Conservation (phyloP, 30 jellyfish, hydroid and myxozoan genomes). For the Chironex yamaguchii region DNA sequence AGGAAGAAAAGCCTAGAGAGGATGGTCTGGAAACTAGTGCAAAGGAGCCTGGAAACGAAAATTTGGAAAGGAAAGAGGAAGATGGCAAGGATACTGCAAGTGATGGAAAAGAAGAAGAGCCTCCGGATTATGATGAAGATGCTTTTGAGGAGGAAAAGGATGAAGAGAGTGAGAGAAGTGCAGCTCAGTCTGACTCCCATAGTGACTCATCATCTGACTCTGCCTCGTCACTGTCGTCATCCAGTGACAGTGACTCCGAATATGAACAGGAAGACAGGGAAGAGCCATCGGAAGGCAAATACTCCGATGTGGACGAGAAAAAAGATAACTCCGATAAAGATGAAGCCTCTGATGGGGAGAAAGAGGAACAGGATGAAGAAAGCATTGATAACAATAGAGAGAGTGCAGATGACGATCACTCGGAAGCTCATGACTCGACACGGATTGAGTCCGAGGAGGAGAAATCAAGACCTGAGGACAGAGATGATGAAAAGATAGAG, state of each 20-base stretch:
- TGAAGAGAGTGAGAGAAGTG: background rate
- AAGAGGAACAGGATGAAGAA: constrained; percentile 5
- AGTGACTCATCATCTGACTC: background rate
- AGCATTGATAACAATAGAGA: background rate
- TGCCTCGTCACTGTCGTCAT: background rate
- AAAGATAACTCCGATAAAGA: too few relatives aligned
- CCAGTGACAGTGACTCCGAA: constrained; percentile 24
- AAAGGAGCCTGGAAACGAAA: background rate
- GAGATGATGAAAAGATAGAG: background rate
- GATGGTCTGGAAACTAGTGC: constrained; percentile 10
- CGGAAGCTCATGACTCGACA: background rate
- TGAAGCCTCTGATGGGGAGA: too few relatives aligned
- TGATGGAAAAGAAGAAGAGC: background rate
- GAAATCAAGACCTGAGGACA: background rate
- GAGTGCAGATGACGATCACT: background rate
- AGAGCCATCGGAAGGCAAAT: background rate
- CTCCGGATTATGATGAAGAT: background rate
- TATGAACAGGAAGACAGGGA: constrained; percentile 17
- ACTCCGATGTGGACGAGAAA: background rate
- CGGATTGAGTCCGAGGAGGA: background rate
- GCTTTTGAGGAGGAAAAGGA: background rate
- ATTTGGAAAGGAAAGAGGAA: background rate
- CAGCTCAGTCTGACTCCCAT: background rate
- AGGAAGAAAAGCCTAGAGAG: background rate
- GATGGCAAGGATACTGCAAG: background rate